Percentiles rank a stretch among this genome's conserved stretches.
Conservation (phyloP, 1,140 invertebrate species). For the Protaetia brevitarsis region DNA sequence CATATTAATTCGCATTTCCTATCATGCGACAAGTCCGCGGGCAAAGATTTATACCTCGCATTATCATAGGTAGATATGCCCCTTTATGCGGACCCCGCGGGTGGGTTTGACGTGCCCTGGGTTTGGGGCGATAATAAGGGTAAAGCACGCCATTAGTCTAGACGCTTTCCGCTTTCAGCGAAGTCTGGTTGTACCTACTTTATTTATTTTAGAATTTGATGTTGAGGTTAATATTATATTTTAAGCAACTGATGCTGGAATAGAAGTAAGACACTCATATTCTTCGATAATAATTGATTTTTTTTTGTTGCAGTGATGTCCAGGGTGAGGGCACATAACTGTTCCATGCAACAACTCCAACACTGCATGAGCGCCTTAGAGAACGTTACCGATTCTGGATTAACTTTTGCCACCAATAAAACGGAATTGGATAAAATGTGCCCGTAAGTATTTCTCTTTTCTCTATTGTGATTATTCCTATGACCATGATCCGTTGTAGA, state of each 20-base stretch:
- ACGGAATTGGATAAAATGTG: conserved; percentile 7
- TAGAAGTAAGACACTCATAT: too few species aligned
- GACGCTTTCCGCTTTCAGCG: too few species aligned
- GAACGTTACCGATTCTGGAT: neutral
- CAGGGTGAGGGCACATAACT: neutral
- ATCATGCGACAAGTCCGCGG: neutral
- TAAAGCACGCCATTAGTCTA: too few species aligned
- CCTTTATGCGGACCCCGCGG: too few species aligned
- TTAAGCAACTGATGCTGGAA: too few species aligned
- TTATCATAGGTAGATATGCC: neutral
- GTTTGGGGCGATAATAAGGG: too few species aligned
- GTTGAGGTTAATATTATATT: too few species aligned
- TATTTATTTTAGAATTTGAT: too few species aligned
- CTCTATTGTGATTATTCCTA: neutral
- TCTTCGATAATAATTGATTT: neutral
- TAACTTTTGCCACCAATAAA: conserved; percentile 9
- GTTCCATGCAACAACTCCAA: conserved; percentile 7
- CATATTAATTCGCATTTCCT: neutral
- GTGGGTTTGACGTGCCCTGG: too few species aligned
- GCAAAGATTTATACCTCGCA: neutral
- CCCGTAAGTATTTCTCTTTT: neutral
- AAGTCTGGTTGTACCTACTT: too few species aligned
- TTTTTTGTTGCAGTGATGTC: conserved; percentile 15
- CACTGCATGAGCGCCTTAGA: conserved; percentile 5
- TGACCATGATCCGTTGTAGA: too few species aligned